These are phyloP conservation scores for Tigriopus californicus DNA, from an alignment of 2,888 invertebrate genomes.

Conservation along the genomic window DNA sequence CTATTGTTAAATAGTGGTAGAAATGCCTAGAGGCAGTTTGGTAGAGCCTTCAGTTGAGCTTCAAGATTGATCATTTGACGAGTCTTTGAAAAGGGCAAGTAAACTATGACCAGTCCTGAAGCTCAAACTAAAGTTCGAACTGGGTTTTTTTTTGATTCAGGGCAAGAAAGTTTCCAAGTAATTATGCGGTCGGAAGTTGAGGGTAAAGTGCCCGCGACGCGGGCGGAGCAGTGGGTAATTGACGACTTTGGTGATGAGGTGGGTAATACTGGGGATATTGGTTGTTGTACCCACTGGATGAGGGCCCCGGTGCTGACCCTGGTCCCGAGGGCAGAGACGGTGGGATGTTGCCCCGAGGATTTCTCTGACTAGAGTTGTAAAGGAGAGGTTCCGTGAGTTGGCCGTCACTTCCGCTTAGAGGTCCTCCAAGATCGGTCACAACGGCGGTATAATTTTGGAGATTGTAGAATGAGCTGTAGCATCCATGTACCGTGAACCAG, in stretches of 20 bases:
- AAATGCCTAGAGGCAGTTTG: too few species aligned
- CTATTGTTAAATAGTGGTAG: too few species aligned
- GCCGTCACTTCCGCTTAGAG: background rate
- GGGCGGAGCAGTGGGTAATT: constrained; percentile 5
- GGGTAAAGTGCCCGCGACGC: background rate
- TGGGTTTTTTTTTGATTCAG: too few species aligned
- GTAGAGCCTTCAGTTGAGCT: too few species aligned
- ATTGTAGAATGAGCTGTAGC: background rate
- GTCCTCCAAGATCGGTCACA: background rate
- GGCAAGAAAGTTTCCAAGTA: too few species aligned
- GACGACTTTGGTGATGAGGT: background rate
- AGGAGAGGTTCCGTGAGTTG: constrained; percentile 6
- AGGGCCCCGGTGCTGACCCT: background rate
- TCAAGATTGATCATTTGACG: too few species aligned
- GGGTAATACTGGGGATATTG: constrained; percentile 12
- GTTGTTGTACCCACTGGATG: background rate
- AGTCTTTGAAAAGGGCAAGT: too few species aligned
- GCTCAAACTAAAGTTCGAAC: too few species aligned
- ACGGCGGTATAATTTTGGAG: background rate
- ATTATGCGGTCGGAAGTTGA: too few species aligned
- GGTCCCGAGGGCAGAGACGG: background rate
- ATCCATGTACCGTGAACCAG: constrained; percentile 6
- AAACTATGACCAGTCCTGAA: too few species aligned
- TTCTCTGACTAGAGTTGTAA: background rate
- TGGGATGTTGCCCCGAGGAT: background rate